Conservation (phyloP, 1,140 invertebrate species). For the Camponotus pennsylvanicus region DNA sequence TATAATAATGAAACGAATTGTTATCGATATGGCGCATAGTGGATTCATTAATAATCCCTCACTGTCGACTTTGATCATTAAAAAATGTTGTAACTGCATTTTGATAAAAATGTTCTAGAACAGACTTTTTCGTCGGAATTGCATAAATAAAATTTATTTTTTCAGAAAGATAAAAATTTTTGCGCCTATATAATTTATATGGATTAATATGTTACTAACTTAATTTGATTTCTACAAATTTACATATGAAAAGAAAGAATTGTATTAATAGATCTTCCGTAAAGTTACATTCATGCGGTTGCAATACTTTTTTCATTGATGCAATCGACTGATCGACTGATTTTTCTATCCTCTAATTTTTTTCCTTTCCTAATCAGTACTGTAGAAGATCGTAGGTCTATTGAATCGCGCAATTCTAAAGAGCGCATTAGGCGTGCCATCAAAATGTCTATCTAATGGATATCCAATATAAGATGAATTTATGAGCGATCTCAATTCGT, state of each 20-base stretch:
- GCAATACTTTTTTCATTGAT: constrained; percentile 7
- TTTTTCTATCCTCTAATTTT: not conserved
- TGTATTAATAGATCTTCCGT: not conserved
- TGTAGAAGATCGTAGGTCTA: not conserved
- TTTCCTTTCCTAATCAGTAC: not conserved
- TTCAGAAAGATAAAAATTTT: not conserved
- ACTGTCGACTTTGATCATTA: not conserved
- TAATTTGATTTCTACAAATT: not conserved
- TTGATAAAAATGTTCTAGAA: not conserved
- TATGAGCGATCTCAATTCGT: not conserved
- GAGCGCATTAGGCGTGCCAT: not conserved
- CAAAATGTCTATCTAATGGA: not conserved
- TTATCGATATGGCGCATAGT: constrained; percentile 62
- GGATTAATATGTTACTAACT: not conserved
- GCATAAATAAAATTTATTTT: too few species aligned
- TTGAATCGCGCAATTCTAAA: not conserved
- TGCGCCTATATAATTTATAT: too few species aligned
- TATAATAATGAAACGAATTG: constrained; percentile 77
- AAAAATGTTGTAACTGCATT: not conserved
- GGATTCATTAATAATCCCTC: constrained; percentile 5
- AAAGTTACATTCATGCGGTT: not conserved
- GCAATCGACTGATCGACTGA: not conserved
- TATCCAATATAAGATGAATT: constrained; percentile 31
- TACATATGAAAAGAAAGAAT: not conserved
- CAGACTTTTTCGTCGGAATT: not conserved